phyloP scores from a whole-genome alignment of 2,113 vertebrate genomes.

The Cebus imitator region DNA sequence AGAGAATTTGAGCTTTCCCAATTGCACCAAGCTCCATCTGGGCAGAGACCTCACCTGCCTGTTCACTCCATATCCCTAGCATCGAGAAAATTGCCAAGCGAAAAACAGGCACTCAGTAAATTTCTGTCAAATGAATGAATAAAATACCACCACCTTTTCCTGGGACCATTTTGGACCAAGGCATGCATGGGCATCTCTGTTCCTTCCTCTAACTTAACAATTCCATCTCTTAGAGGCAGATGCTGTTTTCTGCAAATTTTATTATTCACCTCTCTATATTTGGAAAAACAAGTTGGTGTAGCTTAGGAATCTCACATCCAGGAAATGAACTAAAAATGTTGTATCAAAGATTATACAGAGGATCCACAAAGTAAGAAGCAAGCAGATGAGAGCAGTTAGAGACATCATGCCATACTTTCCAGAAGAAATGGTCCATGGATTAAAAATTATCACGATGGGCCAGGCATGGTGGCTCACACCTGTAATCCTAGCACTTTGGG shows the following conservation, averaged over 20 bases:
- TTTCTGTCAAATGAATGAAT: neutral
- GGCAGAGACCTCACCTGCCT: neutral
- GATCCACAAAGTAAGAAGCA: neutral
- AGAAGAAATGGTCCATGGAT: neutral
- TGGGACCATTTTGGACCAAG: neutral
- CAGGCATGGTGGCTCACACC: too few relatives aligned
- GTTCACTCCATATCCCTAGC: neutral
- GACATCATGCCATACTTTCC: neutral
- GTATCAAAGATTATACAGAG: neutral
- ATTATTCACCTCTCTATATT: neutral
- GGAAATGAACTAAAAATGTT: conserved; percentile 15
- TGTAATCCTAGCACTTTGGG: too few relatives aligned
- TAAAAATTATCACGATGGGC: neutral
- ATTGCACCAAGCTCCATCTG: neutral
- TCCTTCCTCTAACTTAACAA: neutral
- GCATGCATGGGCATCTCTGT: neutral
- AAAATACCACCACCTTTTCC: neutral
- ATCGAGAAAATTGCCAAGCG: neutral
- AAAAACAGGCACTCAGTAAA: neutral
- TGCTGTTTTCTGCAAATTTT: neutral
- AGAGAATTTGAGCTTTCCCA: neutral
- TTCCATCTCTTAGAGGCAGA: neutral
- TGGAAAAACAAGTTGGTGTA: neutral
- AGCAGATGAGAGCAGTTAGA: neutral
- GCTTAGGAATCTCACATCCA: neutral